Percentiles rank a stretch among this genome's conserved stretches.
Evolutionary conservation across 2,113 vertebrate species (phyloP).

Genomic region (Corythaixoides concolor): DNA sequence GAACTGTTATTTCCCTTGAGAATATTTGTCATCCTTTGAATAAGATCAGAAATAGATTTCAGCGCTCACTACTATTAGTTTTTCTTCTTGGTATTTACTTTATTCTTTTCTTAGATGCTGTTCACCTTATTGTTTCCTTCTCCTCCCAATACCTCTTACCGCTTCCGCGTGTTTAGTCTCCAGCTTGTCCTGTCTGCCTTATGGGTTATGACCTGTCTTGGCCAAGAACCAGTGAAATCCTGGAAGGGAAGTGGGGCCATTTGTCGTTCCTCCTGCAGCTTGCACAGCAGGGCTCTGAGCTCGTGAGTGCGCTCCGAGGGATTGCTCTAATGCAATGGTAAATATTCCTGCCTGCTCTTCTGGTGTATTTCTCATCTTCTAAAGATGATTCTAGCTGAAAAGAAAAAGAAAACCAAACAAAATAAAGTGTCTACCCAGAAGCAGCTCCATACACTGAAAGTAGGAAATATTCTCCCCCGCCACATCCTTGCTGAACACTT

Average conservation of each 20-base stretch:
- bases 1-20: conserved; percentile 65
- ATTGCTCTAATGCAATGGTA: background rate
- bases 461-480: no score
- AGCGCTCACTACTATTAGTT: background rate
- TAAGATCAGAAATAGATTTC: conserved; percentile 52
- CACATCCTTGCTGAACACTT: background rate
- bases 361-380: background rate
- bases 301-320: accelerated
- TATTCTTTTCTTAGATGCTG: background rate
- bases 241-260: background rate
- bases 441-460: background rate
- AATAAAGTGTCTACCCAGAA: background rate
- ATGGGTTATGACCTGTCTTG: background rate
- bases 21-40: conserved; percentile 65
- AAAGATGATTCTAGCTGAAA: background rate
- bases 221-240: background rate
- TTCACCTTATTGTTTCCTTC: conserved; percentile 19
- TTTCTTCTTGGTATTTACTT: conserved; percentile 17
- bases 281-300: background rate
- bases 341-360: background rate
- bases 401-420: background rate
- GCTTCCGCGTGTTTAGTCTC: conserved; percentile 40
- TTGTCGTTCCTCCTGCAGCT: conserved; percentile 1
- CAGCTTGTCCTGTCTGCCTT: conserved; percentile 29
- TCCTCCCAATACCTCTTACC: background rate